phyloP scores from a whole-genome alignment of 1,140 invertebrate species.

The Zophobas morio region DNA sequence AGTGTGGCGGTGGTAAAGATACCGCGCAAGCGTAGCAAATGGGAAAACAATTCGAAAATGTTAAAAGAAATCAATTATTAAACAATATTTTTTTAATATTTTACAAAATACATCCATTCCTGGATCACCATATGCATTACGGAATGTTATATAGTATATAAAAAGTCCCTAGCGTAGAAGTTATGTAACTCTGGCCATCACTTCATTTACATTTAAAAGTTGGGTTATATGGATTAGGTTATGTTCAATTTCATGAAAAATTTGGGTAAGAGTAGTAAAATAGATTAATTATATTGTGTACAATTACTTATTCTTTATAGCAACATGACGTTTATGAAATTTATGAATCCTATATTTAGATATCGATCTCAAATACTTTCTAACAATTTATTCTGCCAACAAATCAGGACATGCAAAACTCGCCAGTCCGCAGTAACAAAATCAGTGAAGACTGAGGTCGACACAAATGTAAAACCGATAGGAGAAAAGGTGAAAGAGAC shows the following conservation, averaged over 20 bases:
- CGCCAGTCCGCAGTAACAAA: constrained; percentile 3
- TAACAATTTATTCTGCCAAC: not conserved
- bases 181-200: constrained; percentile 4
- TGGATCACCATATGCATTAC: too few species aligned
- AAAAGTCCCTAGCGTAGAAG: not conserved
- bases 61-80: too few species aligned
- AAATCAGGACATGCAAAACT: constrained; percentile 16
- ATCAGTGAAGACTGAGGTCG: constrained; percentile 56
- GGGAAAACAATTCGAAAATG: not conserved
- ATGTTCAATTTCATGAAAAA: not conserved
- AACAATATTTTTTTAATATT: too few species aligned
- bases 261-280: not conserved
- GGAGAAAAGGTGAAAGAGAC: constrained; percentile 88
- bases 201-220: not conserved
- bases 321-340: not conserved
- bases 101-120: too few species aligned
- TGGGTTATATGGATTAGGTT: not conserved
- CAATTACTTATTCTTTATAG: not conserved
- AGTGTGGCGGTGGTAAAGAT: constrained; percentile 2
- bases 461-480: constrained; percentile 75
- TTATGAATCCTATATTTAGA: not conserved
- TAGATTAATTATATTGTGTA: too few species aligned
- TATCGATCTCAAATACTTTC: not conserved
- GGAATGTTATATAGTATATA: too few species aligned
- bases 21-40: constrained; percentile 24